Percentiles rank a stretch among this genome's conserved stretches.
Evolutionary conservation across 2,797 vertebrate genomes (phyloP).

Genomic region (Sebastiscus tertius): DNA sequence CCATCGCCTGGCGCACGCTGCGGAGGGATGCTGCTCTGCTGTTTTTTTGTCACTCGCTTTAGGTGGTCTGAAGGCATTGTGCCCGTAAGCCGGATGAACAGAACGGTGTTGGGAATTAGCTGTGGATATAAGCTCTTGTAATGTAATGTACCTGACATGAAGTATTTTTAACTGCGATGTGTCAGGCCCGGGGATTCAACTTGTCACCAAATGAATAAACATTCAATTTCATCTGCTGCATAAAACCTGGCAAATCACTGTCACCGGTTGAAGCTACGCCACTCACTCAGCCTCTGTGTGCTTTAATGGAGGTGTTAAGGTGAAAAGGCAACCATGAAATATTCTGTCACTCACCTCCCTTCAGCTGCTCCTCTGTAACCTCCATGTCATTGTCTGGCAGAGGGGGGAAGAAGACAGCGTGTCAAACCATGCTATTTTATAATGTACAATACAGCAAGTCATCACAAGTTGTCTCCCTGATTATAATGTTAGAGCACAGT

Average conservation of each 20-base stretch:
- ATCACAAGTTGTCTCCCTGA: conserved; percentile 33
- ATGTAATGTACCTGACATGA: conserved; percentile 75
- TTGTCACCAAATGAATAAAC: conserved; percentile 75
- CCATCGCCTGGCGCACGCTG: conserved; percentile 42
- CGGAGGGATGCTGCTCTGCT: conserved; percentile 53
- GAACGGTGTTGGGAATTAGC: conserved; percentile 70
- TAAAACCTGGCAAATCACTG: conserved; percentile 65
- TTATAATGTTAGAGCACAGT: conserved; percentile 27
- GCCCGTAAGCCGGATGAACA: conserved; percentile 69
- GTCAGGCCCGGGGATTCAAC: conserved; percentile 57
- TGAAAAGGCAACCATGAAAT: conserved; percentile 75
- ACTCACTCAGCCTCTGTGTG: conserved; percentile 64
- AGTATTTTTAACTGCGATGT: conserved; percentile 71
- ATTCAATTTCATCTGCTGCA: conserved; percentile 64
- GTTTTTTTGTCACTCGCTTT: conserved; percentile 69
- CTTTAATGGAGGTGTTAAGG: conserved; percentile 73
- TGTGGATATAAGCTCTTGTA: conserved; percentile 70
- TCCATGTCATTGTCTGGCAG: conserved; percentile 80
- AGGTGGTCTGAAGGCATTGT: conserved; percentile 69
- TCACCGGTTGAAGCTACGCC: conserved; percentile 47
- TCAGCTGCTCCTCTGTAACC: conserved; percentile 71
- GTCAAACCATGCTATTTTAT: conserved; percentile 55
- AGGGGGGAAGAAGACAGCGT: conserved; percentile 47
- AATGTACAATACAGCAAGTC: conserved; percentile 33
- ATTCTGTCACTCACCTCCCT: conserved; percentile 82